These are phyloP conservation scores for Upupa epops DNA, from an alignment of 2,113 vertebrate genomes.

Conservation along the genomic window DNA sequence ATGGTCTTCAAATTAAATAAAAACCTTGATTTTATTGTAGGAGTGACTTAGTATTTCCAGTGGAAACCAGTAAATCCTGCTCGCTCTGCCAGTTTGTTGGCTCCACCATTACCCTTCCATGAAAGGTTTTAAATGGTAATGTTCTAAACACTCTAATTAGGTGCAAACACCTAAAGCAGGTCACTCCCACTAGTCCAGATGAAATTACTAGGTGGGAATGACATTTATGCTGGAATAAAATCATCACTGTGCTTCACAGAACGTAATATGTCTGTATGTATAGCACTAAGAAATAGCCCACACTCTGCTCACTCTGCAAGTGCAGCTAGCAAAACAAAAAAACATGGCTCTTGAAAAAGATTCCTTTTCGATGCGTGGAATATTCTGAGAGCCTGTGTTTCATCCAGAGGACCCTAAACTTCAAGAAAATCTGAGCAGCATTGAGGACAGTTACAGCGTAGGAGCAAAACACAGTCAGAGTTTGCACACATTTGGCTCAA, in stretches of 20 bases:
- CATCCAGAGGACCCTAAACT: neutral
- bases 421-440: neutral
- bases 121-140: neutral
- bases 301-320: neutral
- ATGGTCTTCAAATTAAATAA: neutral
- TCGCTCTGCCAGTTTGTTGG: neutral
- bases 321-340: neutral
- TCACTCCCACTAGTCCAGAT: neutral
- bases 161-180: constrained; percentile 41
- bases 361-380: neutral
- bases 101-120: neutral
- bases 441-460: rapidly evolving
- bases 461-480: neutral
- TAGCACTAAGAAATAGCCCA: neutral
- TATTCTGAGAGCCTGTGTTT: neutral
- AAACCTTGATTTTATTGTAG: neutral
- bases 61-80: constrained; percentile 26
- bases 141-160: constrained; percentile 31
- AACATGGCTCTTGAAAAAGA: neutral
- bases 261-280: neutral
- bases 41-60: neutral
- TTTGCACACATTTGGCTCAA: neutral
- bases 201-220: constrained; percentile 48
- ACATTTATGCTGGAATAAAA: constrained; percentile 59
- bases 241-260: constrained; percentile 21